Evolutionary conservation across 2,797 vertebrate species (phyloP), one percentile per base, ranked within the genome.

Genomic region (Cyclura pinguis): DNA sequence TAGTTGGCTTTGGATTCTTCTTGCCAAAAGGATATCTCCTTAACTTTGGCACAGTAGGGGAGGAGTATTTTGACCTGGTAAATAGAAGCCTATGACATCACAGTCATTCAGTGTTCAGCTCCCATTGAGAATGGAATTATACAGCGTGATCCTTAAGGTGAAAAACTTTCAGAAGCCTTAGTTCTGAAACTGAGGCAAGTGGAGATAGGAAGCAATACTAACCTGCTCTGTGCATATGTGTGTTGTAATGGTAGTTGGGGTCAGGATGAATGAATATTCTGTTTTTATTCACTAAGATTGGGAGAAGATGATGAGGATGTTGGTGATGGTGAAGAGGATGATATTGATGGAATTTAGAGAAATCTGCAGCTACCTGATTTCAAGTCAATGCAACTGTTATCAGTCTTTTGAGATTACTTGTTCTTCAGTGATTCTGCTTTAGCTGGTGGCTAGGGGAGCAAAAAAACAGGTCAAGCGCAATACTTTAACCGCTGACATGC

Each of bases 21-120:
- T 27, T 24, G 93, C 83, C n/a, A 47, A 50, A n/a, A 38, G 57
- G 59, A 92, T 91, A 89, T 96, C 88, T 47, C 77, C 42, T 67
- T 87, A 6, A n/a, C 35, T 83, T 92, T 67, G 92, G 93, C 91
- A 90, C 93, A 82, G 92, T 86, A 95, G 88, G 91, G 92, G 94
- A 94, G 92, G 89, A 16, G 42, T 62, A 62, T 74, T 91, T 89
- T n/a, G 76, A 59, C 2, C n/a, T 78, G 1, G 22, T 78, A 47
- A 22, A 55, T 32, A n/a, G 47, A 47, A 86, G 24, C 50, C 55
- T 67, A 52, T 42, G 52, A 80, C 38, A 89, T 35, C 9, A 0
- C 82, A 91, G 80, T 85, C 91, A 20, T 89, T 85, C 67, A 86
- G 12, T 78, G 62, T 80, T 85, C 73, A 86, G 91, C 92, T 83